These are phyloP conservation scores for Synergus gifuensis DNA, from an alignment of 2,888 invertebrate genomes.

Conservation along the genomic window DNA sequence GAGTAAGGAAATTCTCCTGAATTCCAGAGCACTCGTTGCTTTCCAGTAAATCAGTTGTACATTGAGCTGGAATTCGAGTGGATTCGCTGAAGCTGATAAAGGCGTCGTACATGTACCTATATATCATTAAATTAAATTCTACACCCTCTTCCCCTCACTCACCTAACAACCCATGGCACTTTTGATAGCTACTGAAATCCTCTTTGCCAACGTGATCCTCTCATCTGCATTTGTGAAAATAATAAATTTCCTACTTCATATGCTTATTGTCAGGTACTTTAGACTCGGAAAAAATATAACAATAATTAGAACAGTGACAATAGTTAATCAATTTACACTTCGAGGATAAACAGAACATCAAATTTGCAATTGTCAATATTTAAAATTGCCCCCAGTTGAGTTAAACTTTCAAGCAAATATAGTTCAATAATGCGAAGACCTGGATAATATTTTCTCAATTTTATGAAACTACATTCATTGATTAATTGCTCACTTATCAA, in stretches of 20 bases:
- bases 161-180: background rate
- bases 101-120: background rate
- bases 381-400: too few species aligned
- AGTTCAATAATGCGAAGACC: too few species aligned
- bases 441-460: too few species aligned
- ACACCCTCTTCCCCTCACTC: background rate
- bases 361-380: too few species aligned
- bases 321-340: too few species aligned
- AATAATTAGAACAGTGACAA: too few species aligned
- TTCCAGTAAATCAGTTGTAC: conserved; percentile 31
- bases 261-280: background rate
- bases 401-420: too few species aligned
- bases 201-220: background rate
- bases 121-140: background rate
- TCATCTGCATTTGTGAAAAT: background rate
- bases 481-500: background rate
- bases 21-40: conserved; percentile 29
- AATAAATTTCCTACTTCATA: background rate
- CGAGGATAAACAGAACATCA: too few species aligned
- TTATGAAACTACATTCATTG: too few species aligned
- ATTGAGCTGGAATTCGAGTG: conserved; percentile 23
- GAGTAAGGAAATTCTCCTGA: background rate
- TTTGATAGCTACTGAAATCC: background rate
- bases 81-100: conserved; percentile 15
- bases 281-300: too few species aligned